Percentiles rank a stretch among this genome's conserved stretches.
phyloP scores from a whole-genome alignment of 2,797 vertebrate species.

The Rhynchotus rufescens region DNA sequence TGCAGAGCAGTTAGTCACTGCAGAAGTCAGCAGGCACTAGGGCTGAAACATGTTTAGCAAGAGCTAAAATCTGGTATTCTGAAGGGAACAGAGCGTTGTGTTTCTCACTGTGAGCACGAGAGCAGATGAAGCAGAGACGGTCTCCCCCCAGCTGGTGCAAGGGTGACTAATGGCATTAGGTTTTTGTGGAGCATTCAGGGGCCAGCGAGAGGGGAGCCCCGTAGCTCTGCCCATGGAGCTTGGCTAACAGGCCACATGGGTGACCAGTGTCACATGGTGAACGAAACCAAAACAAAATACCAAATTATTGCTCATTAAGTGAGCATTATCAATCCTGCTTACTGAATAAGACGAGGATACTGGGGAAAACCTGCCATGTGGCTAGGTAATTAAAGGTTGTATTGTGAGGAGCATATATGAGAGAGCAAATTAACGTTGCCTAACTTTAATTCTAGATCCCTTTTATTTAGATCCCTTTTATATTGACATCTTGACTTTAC shows the following conservation, averaged over 20 bases:
- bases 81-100: neutral
- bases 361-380: constrained; percentile 50
- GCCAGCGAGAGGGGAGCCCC: neutral
- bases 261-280: constrained; percentile 8
- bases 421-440: constrained; percentile 41
- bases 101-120: neutral
- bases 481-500: constrained; percentile 2
- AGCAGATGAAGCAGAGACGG: neutral
- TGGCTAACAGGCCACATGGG: neutral
- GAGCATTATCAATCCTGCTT: constrained; percentile 14
- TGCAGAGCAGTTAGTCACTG: neutral
- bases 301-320: constrained; percentile 29
- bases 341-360: neutral
- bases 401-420: constrained; percentile 17
- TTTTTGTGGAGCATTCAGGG: neutral
- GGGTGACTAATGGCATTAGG: neutral
- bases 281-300: constrained; percentile 60
- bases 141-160: neutral
- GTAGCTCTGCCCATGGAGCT: neutral
- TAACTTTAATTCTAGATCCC: neutral
- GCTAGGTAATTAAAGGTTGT: constrained; percentile 55
- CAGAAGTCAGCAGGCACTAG: neutral
- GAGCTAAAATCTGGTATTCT: neutral
- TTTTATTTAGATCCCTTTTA: neutral
- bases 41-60: neutral